Base-by-base conservation (phyloP, 2,113 vertebrate species). In the Machaerirhynchus nigripectus region DNA sequence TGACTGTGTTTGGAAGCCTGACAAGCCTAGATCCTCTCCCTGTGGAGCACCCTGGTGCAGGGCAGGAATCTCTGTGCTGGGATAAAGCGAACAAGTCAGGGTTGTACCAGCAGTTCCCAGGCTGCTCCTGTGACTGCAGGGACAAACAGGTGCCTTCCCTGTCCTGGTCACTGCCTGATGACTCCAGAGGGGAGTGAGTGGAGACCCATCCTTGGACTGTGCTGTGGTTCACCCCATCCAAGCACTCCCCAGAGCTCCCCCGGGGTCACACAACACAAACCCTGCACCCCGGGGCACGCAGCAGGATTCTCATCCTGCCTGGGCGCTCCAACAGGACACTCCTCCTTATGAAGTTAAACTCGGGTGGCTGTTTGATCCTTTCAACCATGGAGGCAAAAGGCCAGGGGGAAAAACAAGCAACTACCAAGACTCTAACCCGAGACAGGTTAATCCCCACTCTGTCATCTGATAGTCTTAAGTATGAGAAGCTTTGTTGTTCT, bases 401-500 rank as follows among this genome's bases (percentile, higher is more conserved):
- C 15, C 57, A 81, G 44, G 40, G 35, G 61, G 31, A 60, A 81
- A 95, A 89, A 6, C 49, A 93, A 49, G 37, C 53, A 82, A 60
- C 40, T 27, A 71, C 23, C 24, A 67, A 60, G 53, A 49, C 33
- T 59, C 10, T 21, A 53, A 47, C 42, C 42, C 30, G 24, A 89
- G 88, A 92, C 4, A 30, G 13, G 56, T 52, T 90, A 94, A 94
- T 78, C 56, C 79, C 40, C 55, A 46, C 69, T 70, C 40, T 70
- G 82, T 71, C 85, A 84, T 69, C 71, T 91, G 69, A 95, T 33
- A 70, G 60, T 10, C 49, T 71, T 75, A 95, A 78, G 52, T 7
- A 75, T 60, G 73, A 78, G 73, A 71, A 84, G 76, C 84, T 92
- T 87, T 95, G 65, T 10, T 89, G 60, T 71, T 91, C 87, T 87